phyloP scores from a whole-genome alignment of 1,140 invertebrate genomes.

The Megalopta genalis region DNA sequence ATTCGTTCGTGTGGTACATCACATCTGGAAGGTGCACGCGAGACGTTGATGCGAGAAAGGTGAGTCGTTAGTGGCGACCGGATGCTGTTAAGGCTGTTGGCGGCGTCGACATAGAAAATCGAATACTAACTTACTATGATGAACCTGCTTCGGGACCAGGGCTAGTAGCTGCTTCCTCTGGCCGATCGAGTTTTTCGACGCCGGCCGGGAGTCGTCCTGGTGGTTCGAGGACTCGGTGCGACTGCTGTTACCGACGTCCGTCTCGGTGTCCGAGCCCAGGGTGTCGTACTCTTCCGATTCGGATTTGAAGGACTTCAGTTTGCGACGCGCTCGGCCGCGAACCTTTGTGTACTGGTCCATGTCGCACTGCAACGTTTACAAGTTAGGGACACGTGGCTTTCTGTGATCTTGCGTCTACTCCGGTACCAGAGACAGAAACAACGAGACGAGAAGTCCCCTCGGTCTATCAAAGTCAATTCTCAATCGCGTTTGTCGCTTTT shows the following conservation, averaged over 20 bases:
- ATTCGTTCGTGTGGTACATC: constrained; percentile 80
- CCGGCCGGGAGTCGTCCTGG: constrained; percentile 79
- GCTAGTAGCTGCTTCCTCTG: constrained; percentile 76
- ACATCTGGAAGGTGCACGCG: constrained; percentile 72
- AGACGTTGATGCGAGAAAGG: constrained; percentile 60
- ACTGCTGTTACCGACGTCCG: constrained; percentile 80
- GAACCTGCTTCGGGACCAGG: constrained; percentile 80
- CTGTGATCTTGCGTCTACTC: background rate
- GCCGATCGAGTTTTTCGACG: constrained; percentile 73
- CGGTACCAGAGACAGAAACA: background rate
- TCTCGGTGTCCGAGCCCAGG: constrained; percentile 82
- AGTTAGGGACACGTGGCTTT: background rate
- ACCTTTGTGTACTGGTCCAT: constrained; percentile 78
- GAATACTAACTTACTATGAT: constrained; percentile 84
- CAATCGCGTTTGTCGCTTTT: too few relatives aligned
- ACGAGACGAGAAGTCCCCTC: background rate
- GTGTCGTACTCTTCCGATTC: constrained; percentile 84
- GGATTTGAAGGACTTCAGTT: constrained; percentile 80
- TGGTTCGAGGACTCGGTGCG: constrained; percentile 80
- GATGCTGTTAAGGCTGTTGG: constrained; percentile 55
- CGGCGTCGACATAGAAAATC: constrained; percentile 74
- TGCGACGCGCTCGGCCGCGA: constrained; percentile 74
- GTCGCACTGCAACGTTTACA: constrained; percentile 72
- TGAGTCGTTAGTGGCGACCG: constrained; percentile 55
- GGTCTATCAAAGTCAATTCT: background rate